A percentile compares a stretch with the other conserved stretches of the same genome.
Evolutionary conservation across 2,113 vertebrate genomes (phyloP).

Genomic region (Drymodes brunneopygia): DNA sequence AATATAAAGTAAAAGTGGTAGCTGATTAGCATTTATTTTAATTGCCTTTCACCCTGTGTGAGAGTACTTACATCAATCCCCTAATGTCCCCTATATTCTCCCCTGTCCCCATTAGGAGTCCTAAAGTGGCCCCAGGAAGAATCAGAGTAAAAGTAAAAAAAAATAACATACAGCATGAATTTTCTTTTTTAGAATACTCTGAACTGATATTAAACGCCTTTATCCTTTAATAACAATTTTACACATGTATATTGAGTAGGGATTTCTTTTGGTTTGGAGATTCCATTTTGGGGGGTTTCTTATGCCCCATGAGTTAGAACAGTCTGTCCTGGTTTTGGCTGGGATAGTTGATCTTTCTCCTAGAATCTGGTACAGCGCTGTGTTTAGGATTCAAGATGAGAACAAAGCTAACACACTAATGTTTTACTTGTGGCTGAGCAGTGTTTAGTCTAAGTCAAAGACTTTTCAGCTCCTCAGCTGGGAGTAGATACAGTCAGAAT

Average conservation of each 20-base stretch:
- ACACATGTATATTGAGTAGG: not conserved
- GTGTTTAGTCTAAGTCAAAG: not conserved
- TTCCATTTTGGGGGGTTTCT: fast-evolving
- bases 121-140: not conserved
- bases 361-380: not conserved
- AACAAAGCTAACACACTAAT: not conserved
- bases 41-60: not conserved
- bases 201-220: not conserved
- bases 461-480: not conserved
- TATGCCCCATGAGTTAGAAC: not conserved
- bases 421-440: not conserved
- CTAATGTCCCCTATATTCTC: not conserved
- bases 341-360: not conserved
- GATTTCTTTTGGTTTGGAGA: not conserved
- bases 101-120: not conserved
- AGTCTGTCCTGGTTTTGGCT: not conserved
- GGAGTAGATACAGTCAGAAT: not conserved
- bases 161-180: not conserved
- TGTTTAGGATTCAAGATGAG: not conserved
- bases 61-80: not conserved
- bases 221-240: not conserved
- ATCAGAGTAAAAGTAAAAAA: not conserved
- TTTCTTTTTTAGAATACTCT: not conserved
- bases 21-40: not conserved
- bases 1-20: not conserved